Conservation (phyloP, 2,113 vertebrate species). For the Petroica traversi region DNA sequence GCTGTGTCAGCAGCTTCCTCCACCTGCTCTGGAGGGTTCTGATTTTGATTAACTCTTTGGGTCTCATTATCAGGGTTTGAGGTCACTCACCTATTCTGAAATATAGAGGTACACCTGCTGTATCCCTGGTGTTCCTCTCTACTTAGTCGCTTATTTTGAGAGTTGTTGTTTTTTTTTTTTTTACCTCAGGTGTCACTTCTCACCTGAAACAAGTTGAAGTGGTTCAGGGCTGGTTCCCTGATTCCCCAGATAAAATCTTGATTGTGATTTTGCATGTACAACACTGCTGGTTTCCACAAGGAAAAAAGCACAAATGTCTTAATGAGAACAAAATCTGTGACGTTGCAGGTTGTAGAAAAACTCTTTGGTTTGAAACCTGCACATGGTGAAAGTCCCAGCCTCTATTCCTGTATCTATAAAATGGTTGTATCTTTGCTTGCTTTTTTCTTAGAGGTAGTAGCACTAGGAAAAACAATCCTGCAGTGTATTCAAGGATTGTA, state of each 20-base stretch:
- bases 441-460: not conserved
- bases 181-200: not conserved
- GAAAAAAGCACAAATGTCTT: not conserved
- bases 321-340: not conserved
- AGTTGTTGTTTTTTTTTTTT: not conserved
- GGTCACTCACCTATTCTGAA: not conserved
- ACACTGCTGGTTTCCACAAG: not conserved
- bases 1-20: conserved; percentile 41
- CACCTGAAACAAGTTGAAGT: not conserved
- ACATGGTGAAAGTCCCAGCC: not conserved
- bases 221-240: not conserved
- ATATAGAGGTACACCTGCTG: not conserved
- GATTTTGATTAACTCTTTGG: conserved; percentile 42
- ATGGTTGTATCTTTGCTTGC: not conserved
- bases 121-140: not conserved
- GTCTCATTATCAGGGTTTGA: conserved; percentile 41
- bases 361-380: not conserved
- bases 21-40: conserved; percentile 8
- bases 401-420: not conserved
- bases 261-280: not conserved
- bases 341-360: not conserved
- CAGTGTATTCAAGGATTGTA: not conserved
- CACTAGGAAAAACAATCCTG: not conserved
- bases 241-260: not conserved
- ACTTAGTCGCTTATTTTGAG: not conserved